Percentiles rank a stretch among this genome's conserved stretches.
These are phyloP conservation scores for Neosilurus hyrtlii DNA, from an alignment of 2,797 vertebrate genomes.

Conservation along the genomic window DNA sequence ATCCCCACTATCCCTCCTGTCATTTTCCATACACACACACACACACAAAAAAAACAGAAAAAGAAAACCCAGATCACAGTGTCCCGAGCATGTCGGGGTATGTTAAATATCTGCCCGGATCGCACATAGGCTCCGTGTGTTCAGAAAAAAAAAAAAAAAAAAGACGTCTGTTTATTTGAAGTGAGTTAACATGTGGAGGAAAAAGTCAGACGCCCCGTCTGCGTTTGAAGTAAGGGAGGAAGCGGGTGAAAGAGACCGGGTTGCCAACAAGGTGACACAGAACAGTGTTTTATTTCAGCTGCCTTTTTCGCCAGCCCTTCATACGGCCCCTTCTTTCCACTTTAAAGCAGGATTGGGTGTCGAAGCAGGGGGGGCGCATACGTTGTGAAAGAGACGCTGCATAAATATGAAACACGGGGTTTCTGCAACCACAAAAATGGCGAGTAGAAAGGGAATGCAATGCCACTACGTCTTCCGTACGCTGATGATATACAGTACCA, in stretches of 20 bases:
- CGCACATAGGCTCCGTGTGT: constrained; percentile 1
- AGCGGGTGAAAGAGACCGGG: constrained; percentile 57
- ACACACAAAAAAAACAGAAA: not conserved
- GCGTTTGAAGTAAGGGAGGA: constrained; percentile 73
- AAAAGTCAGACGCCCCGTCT: constrained; percentile 65
- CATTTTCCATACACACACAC: not conserved
- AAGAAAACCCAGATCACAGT: constrained; percentile 3
- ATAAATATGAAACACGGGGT: not conserved
- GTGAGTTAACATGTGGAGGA: not conserved
- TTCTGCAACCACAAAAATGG: constrained; percentile 8
- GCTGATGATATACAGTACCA: not conserved
- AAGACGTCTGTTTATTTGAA: constrained; percentile 72
- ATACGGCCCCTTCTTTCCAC: too few relatives aligned
- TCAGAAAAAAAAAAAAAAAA: not conserved
- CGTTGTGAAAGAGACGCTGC: not conserved
- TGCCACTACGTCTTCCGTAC: not conserved
- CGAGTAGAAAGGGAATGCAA: not conserved
- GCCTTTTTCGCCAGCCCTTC: constrained; percentile 60
- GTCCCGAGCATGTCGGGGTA: constrained; percentile 11
- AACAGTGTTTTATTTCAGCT: constrained; percentile 69
- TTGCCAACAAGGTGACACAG: constrained; percentile 22
- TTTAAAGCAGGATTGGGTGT: not conserved
- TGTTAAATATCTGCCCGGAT: constrained; percentile 5
- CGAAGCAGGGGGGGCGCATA: not conserved
- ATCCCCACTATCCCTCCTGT: not conserved